phyloP scores from a whole-genome alignment of 2,888 invertebrate species.

The Drosophila kambysellisi region DNA sequence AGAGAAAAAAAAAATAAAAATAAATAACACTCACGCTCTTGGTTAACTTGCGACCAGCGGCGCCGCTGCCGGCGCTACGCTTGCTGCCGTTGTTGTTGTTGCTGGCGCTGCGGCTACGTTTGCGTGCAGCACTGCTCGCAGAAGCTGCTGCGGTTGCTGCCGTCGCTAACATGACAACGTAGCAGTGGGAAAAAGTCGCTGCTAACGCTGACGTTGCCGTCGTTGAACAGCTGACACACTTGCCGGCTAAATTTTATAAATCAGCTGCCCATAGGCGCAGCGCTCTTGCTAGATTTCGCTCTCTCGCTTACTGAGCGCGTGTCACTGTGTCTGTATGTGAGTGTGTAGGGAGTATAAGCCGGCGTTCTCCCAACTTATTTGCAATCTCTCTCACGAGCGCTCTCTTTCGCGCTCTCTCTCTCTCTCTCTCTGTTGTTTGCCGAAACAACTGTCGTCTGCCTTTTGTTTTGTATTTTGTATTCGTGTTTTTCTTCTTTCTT shows the following conservation, averaged over 20 bases:
- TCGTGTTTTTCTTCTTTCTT: slow-evolving; percentile 39
- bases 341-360: slow-evolving; percentile 28
- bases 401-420: slow-evolving; percentile 15
- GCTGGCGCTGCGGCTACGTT: slow-evolving; percentile 75
- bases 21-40: slow-evolving; percentile 74
- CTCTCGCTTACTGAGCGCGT: slow-evolving; percentile 19
- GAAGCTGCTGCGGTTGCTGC: slow-evolving; percentile 59
- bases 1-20: slow-evolving; percentile 24
- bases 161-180: slow-evolving; percentile 78
- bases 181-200: slow-evolving; percentile 42
- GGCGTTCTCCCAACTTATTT: slow-evolving; percentile 33
- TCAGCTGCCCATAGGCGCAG: slow-evolving; percentile 73
- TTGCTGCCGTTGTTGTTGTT: slow-evolving; percentile 62
- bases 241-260: slow-evolving; percentile 77
- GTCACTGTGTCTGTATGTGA: not conserved
- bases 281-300: slow-evolving; percentile 34
- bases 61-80: slow-evolving; percentile 63
- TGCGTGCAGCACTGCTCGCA: slow-evolving; percentile 60
- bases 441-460: slow-evolving; percentile 39
- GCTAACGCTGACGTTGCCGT: slow-evolving; percentile 38
- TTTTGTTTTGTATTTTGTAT: slow-evolving; percentile 57
- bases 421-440: slow-evolving; percentile 38
- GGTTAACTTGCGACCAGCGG: slow-evolving; percentile 70
- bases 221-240: slow-evolving; percentile 73
- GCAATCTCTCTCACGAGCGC: slow-evolving; percentile 29